These are phyloP conservation scores for Crioceris asparagi DNA, from an alignment of 2,888 invertebrate species.

Conservation along the genomic window DNA sequence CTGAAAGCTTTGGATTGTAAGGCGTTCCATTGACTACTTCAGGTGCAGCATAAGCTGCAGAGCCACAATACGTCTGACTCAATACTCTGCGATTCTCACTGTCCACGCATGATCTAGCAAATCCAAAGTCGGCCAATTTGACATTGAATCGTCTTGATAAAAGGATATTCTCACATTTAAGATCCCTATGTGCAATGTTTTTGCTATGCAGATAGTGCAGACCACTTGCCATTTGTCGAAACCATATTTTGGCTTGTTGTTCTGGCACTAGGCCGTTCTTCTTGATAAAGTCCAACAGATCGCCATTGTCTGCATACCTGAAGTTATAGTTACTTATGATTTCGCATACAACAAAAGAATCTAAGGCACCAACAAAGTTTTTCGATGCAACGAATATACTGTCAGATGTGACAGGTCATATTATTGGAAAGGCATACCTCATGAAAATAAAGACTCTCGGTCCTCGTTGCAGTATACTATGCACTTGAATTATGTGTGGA, in stretches of 20 bases:
- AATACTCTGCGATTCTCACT: slow-evolving; percentile 62
- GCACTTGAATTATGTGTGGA: slow-evolving; percentile 82
- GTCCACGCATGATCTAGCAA: slow-evolving; percentile 72
- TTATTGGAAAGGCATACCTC: slow-evolving; percentile 49
- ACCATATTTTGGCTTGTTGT: slow-evolving; percentile 72
- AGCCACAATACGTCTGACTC: slow-evolving; percentile 92
- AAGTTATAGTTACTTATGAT: neutral
- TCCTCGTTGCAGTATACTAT: slow-evolving; percentile 74
- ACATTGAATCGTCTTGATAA: slow-evolving; percentile 76
- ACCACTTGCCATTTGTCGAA: slow-evolving; percentile 74
- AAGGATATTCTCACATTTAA: slow-evolving; percentile 90
- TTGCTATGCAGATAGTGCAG: slow-evolving; percentile 73
- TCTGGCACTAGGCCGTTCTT: slow-evolving; percentile 67
- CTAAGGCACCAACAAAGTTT: neutral
- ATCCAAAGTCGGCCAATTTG: slow-evolving; percentile 90
- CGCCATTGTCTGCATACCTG: slow-evolving; percentile 76
- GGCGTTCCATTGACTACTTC: slow-evolving; percentile 86
- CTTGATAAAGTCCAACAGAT: slow-evolving; percentile 75
- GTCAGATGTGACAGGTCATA: too few relatives aligned
- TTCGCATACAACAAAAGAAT: neutral
- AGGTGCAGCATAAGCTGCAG: slow-evolving; percentile 92
- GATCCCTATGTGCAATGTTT: slow-evolving; percentile 80
- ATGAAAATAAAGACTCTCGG: slow-evolving; percentile 82
- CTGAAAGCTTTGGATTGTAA: slow-evolving; percentile 80
- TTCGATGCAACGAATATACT: too few relatives aligned